Conservation (phyloP, 2,797 vertebrate species). For the Artibeus jamaicensis region DNA sequence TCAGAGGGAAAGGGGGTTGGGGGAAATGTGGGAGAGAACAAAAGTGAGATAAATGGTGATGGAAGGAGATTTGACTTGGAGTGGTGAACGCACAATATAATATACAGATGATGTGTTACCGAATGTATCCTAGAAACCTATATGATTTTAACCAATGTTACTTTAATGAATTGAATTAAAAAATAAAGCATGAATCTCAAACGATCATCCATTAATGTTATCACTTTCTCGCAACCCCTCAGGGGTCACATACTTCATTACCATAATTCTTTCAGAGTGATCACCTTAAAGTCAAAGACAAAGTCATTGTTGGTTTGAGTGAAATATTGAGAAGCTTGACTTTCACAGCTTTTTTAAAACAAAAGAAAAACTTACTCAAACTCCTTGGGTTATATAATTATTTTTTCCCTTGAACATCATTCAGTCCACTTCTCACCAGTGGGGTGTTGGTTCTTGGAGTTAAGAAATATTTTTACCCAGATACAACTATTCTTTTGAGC, state of each 20-base stretch:
- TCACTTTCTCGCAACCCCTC: not conserved
- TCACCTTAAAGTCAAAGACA: not conserved
- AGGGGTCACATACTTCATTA: not conserved
- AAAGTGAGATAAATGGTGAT: not conserved
- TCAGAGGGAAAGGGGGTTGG: not conserved
- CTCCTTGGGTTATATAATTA: not conserved
- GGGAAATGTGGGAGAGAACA: not conserved
- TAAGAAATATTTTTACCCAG: not conserved
- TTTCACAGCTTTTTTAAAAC: not conserved
- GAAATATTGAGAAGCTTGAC: not conserved
- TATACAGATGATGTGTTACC: not conserved
- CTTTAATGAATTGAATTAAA: not conserved
- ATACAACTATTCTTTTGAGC: not conserved
- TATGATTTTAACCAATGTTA: not conserved
- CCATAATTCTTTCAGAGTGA: not conserved
- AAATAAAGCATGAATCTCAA: not conserved
- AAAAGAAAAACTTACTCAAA: not conserved
- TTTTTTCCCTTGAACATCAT: not conserved
- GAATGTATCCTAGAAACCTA: not conserved
- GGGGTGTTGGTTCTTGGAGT: not conserved
- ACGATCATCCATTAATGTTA: not conserved
- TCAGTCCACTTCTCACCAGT: not conserved
- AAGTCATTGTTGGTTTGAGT: not conserved
- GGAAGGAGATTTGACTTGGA: not conserved
- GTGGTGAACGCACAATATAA: not conserved